Base-by-base conservation (phyloP, 2,113 vertebrate species). In the Brienomyrus brachyistius region DNA sequence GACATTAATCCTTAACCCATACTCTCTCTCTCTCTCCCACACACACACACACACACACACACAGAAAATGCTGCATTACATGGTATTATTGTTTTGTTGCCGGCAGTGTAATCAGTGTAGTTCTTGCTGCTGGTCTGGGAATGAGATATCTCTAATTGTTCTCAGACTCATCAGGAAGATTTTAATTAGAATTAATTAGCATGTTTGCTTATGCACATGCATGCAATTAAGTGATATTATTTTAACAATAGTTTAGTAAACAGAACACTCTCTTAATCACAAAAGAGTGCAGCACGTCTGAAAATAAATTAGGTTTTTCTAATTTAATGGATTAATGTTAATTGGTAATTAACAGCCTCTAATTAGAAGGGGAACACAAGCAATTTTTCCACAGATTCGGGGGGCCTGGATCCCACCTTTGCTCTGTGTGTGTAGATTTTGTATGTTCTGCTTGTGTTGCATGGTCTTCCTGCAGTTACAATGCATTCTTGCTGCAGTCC, bases 131-230 rank as follows among this genome's bases (percentile, higher is more conserved):
- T 35, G 52, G 35, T 93, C 93, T 87, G 80, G 91, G 84, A 89
- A 90, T 88, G 87, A 89, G 54, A 43, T 87, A 51, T 56, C 93
- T 94, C 91, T 95, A 96, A 95, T 96, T 95, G 94, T 94, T 95
- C 94, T 94, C 92, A 91, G 91, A 93, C 93, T 96, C 94, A 94
- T 95, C 95, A 93, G 92, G 94, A 93, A 91, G 93, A 94, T 94
- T 94, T 93, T 95, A 95, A 95, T 94, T 94, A 95, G 94, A 95
- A 95, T 95, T 94, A 96, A 95, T 95, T 94, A 91, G 90, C 94
- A 95, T 95, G 95, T 96, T 96, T 95, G 94, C 94, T 94, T 92
- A 93, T 92, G 94, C 94, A 95, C 95, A 96, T 94, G 66, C 85
- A 91, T 91, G 92, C 94, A 94, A 93, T 94, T 93, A 94, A 94